Evolutionary conservation across 2,113 vertebrate genomes (phyloP).

Genomic region (Paratilapia polleni): DNA sequence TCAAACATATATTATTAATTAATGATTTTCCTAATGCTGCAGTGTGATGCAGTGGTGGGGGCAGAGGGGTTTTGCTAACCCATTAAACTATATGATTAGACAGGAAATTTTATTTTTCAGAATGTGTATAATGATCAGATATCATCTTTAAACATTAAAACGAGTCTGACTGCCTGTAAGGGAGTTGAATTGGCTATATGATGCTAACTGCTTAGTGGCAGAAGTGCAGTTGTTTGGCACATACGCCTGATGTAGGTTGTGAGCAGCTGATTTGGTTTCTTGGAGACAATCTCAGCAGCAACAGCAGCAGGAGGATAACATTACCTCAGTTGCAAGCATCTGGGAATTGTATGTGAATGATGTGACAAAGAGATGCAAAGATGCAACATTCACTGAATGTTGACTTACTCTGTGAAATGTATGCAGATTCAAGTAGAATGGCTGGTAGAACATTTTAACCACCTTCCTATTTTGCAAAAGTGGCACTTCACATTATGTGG

Average conservation of each 20-base stretch:
- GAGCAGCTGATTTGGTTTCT: conserved; percentile 27
- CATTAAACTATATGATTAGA: background rate
- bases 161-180: background rate
- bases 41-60: background rate
- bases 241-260: background rate
- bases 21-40: background rate
- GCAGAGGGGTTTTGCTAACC: background rate
- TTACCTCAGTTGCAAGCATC: conserved; percentile 45
- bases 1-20: background rate
- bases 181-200: background rate
- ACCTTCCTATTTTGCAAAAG: background rate
- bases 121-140: background rate
- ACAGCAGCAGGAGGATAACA: conserved; percentile 18
- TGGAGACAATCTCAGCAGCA: conserved; percentile 38
- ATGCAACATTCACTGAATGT: conserved; percentile 18
- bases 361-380: conserved; percentile 38
- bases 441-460: conserved; percentile 13
- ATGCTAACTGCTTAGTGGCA: background rate
- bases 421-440: background rate
- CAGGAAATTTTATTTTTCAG: background rate
- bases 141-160: background rate
- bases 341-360: conserved; percentile 35
- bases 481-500: background rate
- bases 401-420: background rate
- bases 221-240: conserved; percentile 18